These are phyloP conservation scores for Anguilla marmorata DNA, from an alignment of 2,797 vertebrate genomes.

Conservation along the genomic window DNA sequence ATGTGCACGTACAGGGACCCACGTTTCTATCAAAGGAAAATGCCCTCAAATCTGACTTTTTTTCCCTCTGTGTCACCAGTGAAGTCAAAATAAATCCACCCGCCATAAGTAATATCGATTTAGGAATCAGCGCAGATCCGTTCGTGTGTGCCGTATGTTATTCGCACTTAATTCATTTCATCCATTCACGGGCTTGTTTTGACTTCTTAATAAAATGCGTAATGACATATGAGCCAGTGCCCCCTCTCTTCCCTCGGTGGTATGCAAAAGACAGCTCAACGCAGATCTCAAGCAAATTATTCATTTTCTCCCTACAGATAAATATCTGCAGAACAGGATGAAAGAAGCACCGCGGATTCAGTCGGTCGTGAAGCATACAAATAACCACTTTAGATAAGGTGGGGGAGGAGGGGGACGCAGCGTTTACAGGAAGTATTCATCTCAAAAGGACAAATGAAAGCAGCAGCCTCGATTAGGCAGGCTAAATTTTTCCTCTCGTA, in stretches of 20 bases:
- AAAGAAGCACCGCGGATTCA: slow-evolving; percentile 12
- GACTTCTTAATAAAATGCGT: background rate
- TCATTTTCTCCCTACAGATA: slow-evolving; percentile 6
- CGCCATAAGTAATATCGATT: background rate
- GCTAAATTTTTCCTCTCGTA: background rate
- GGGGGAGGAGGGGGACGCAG: background rate
- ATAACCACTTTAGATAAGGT: slow-evolving; percentile 20
- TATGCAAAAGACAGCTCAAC: background rate
- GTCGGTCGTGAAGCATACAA: background rate
- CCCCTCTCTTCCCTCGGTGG: background rate
- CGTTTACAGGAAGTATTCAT: slow-evolving; percentile 2
- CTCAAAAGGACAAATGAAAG: background rate
- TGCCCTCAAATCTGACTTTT: too few relatives aligned
- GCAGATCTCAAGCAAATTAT: slow-evolving; percentile 6
- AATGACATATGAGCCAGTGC: background rate
- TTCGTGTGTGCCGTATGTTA: background rate
- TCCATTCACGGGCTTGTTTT: background rate
- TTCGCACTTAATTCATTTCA: background rate
- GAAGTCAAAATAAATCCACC: background rate
- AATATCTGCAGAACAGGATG: slow-evolving; percentile 5
- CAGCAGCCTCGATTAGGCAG: background rate
- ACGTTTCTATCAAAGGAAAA: too few relatives aligned
- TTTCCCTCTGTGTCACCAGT: too few relatives aligned
- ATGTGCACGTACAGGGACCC: too few relatives aligned
- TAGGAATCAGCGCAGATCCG: background rate